These are phyloP conservation scores for Tympanoctomys barrerae DNA, from an alignment of 2,797 vertebrate species.

Conservation along the genomic window DNA sequence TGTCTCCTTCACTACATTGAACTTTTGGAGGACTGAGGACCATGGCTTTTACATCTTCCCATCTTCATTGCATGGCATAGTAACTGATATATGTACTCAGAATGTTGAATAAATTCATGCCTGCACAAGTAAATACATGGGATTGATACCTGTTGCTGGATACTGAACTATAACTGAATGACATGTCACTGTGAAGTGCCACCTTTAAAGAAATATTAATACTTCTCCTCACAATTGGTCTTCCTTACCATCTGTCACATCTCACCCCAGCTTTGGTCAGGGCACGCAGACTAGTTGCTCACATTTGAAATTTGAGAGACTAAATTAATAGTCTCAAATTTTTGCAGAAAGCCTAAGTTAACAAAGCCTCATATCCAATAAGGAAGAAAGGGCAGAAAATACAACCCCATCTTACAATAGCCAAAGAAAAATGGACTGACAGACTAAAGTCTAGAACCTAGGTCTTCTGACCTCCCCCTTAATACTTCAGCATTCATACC, in stretches of 20 bases:
- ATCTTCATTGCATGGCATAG: background rate
- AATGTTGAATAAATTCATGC: constrained; percentile 27
- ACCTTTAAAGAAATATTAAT: constrained; percentile 32
- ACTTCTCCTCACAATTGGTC: background rate
- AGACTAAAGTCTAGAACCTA: background rate
- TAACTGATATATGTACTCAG: background rate
- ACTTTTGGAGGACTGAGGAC: background rate
- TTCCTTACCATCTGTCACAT: background rate
- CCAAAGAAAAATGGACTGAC: constrained; percentile 1
- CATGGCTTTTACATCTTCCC: constrained; percentile 49
- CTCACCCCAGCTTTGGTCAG: background rate
- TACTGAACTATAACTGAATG: constrained; percentile 42
- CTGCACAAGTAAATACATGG: background rate
- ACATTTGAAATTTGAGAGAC: constrained; percentile 10
- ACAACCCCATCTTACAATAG: constrained; percentile 13
- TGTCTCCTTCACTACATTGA: constrained; percentile 4
- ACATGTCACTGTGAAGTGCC: background rate
- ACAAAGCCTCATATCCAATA: constrained; percentile 32
- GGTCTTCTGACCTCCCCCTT: background rate
- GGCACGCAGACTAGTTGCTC: background rate
- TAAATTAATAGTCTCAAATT: constrained; percentile 49
- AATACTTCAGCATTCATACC: background rate
- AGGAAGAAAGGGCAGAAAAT: constrained; percentile 12
- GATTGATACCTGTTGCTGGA: background rate
- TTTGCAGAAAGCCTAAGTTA: constrained; percentile 37